A percentile compares a stretch with the other conserved stretches of the same genome.
phyloP scores from a whole-genome alignment of 2,888 invertebrate species.

The Acanthosoma haemorrhoidale region DNA sequence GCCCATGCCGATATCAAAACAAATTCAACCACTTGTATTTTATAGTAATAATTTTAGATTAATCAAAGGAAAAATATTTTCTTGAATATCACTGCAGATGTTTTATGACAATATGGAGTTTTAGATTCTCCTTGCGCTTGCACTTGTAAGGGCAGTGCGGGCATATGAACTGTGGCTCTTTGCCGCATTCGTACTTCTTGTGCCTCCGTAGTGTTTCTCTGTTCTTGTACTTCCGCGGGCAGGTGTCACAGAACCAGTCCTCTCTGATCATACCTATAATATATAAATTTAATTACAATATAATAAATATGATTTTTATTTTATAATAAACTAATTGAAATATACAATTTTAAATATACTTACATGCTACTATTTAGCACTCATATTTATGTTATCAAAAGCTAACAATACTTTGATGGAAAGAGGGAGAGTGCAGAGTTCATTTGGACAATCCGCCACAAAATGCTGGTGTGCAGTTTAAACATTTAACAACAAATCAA shows the following conservation, averaged over 20 bases:
- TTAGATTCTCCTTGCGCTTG: slow-evolving; percentile 34
- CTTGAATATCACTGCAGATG: neutral
- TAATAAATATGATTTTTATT: neutral
- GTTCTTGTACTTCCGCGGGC: slow-evolving; percentile 33
- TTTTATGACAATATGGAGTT: slow-evolving; percentile 29
- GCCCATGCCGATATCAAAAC: too few relatives aligned
- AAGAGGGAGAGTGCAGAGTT: neutral
- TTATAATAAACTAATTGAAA: neutral
- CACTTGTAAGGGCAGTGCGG: slow-evolving; percentile 36
- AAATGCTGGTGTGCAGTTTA: too few relatives aligned
- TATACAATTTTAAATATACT: neutral
- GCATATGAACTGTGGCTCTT: slow-evolving; percentile 39
- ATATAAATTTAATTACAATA: neutral
- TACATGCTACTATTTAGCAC: too few relatives aligned
- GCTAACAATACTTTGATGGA: neutral
- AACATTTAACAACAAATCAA: too few relatives aligned
- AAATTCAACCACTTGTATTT: too few relatives aligned
- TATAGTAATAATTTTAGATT: too few relatives aligned
- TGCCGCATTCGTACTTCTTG: slow-evolving; percentile 39
- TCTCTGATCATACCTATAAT: neutral
- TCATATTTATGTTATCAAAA: too few relatives aligned
- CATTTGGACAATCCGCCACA: too few relatives aligned
- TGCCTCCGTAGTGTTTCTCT: slow-evolving; percentile 33
- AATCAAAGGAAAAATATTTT: neutral
- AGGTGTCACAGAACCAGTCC: slow-evolving; percentile 18